Base-by-base conservation (phyloP, 2,113 vertebrate genomes). In the Nothobranchius furzeri region DNA sequence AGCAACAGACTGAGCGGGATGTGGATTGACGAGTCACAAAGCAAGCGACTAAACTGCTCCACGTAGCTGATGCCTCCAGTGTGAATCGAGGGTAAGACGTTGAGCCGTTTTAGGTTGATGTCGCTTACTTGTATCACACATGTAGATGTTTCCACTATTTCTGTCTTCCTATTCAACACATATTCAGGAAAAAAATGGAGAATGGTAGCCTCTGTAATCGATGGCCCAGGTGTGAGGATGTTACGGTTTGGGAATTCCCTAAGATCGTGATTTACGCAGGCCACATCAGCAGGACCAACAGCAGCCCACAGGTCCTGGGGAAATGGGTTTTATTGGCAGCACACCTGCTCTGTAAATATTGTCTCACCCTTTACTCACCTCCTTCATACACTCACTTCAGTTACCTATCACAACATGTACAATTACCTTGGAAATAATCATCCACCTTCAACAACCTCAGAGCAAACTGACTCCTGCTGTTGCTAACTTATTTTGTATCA, bases 181-280 rank as follows among this genome's bases (percentile, higher is more conserved):
- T 47, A 45, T 45, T 70, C 48, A 14, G 48, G 55, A 45, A 69
- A 42, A 45, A 48, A 43, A 12, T 8, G 7, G 42, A 60, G 47
- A 52, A n/a, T 12, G 17, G 52, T 43, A 68, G 60, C 75, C 82
- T 20, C 20, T 20, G 20, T 20, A 20, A 87, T 85, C 70, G 71
- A 78, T 68, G 66, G 49, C 80, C 73, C 85, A 92, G 83, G 88
- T 90, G 84, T 79, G 78, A 75, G 51, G 48, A 81, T 75, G 61
- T 80, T 60, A 72, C 4, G 8, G 68, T 69, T 60, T 61, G 74
- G 79, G 75, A 81, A 75, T 87, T 90, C 81, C 85, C 81, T 73
- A 57, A 72, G 56, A 59, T 51, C 35, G 14, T 70, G 50, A 78
- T 80, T 68, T 72, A 68, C 62, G 59, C 75, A 67, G 37, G 14